Conservation (phyloP, 2,888 invertebrate genomes). For the Lasioglossum oenotherae region DNA sequence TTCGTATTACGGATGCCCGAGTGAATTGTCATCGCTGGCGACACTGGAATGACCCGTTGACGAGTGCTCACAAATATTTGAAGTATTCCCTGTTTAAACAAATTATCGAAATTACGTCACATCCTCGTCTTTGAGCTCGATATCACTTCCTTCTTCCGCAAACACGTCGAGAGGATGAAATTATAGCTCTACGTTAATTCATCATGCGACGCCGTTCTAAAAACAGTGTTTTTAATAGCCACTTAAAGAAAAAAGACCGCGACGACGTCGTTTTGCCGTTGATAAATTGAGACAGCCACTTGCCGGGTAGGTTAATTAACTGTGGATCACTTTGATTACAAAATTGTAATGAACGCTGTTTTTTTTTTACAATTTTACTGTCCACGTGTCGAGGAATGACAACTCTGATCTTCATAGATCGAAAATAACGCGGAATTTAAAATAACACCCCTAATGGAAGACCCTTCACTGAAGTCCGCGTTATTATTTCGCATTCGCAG, state of each 20-base stretch:
- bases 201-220: not conserved
- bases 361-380: no score
- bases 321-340: no score
- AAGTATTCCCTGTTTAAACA: constrained; percentile 50
- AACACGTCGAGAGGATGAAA: constrained; percentile 17
- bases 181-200: not conserved
- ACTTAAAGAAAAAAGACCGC: not conserved
- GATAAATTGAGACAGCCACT: not conserved
- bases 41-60: constrained; percentile 1
- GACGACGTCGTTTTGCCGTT: not conserved
- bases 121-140: constrained; percentile 6
- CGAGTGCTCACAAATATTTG: constrained; percentile 61
- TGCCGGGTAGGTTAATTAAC: not conserved
- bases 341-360: not conserved
- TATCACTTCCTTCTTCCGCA: constrained; percentile 6
- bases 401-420: no score
- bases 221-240: constrained; percentile 2
- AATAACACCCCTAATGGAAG: no score
- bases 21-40: constrained; percentile 66
- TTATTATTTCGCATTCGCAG: constrained; percentile 2
- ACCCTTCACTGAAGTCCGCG: not conserved
- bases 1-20: constrained; percentile 68
- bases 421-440: no score
- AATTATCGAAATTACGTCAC: constrained; percentile 56
- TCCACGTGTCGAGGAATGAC: no score